Evolutionary conservation across 35 echinoderm and acorn worm species (phyloP), one percentile per base, ranked within the genome.

Genomic region (Diadema setosum): DNA sequence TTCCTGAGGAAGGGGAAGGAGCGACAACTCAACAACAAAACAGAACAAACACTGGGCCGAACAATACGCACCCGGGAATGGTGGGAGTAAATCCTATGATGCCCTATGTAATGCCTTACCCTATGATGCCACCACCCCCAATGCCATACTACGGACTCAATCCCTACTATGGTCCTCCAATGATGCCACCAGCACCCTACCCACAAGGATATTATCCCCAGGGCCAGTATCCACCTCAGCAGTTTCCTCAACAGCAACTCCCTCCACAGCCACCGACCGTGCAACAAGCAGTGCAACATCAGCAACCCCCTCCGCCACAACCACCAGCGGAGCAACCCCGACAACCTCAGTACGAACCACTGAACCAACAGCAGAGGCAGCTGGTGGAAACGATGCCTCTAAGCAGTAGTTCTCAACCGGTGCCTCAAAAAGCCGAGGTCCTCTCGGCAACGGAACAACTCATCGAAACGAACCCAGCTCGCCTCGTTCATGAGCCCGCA

Each of bases 81-180:
- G 23, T 46, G 18, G 45, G 6, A 20, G 39, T 52, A 21, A 46
- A 24, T 17, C 44, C 29, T 8, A 30, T 84, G 46, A 48, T 56
- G 37, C 82, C 46, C 12, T 67, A 67, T 1, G 36, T 40, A 40
- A 85, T 65, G 34, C 58, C 58, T 0, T 64, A 64, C 20, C 58
- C 83, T 0, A 60, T 64, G 83, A 46, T 83, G 40, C 61, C 41
- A 56, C 60, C 65, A 17, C 60, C 41, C 3, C 82, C 46, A 37
- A 65, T 70, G 85, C 44, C 57, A 5, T 85, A 85, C 36, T 56
- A 60, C 32, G 42, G 25, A 18, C 40, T 70, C 25, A 87, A 87
- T 30, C 85, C 85, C 8, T 87, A 87, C 34, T 61, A 61, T 16
- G 56, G 60, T 18, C 83, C 83, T 18, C 83, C 36, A 36, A 87